phyloP scores from a whole-genome alignment of 2,888 invertebrate genomes.

The Hirtodrosophila alboralis region DNA sequence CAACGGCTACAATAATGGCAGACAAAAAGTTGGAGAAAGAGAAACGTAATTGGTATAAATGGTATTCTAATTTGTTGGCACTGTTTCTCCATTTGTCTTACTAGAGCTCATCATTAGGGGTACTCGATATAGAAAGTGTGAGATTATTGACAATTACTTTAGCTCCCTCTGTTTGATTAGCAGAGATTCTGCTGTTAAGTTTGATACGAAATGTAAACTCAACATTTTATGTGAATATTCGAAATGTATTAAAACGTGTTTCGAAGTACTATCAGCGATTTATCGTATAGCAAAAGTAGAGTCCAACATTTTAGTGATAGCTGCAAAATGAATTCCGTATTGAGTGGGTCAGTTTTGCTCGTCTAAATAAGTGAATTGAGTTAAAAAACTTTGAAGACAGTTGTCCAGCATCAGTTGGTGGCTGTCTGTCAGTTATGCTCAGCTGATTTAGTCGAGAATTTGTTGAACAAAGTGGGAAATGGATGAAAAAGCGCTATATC shows the following conservation, averaged over 20 bases:
- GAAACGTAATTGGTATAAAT: slow-evolving; percentile 57
- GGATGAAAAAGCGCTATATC: slow-evolving; percentile 61
- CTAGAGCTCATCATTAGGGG: no score
- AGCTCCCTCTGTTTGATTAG: no score
- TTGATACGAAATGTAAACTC: no score
- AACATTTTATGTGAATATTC: no score
- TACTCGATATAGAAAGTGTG: background rate
- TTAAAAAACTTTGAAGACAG: slow-evolving; percentile 26
- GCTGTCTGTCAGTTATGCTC: slow-evolving; percentile 27
- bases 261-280: no score
- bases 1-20: slow-evolving; percentile 3
- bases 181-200: no score
- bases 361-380: slow-evolving; percentile 21
- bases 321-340: no score
- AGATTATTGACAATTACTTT: no score
- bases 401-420: slow-evolving; percentile 21
- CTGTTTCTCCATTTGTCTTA: no score
- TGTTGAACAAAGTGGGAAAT: slow-evolving; percentile 10
- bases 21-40: slow-evolving; percentile 2
- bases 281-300: no score
- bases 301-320: no score
- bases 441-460: slow-evolving; percentile 10
- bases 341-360: background rate
- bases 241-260: no score
- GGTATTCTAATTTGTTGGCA: slow-evolving; percentile 45